Conservation (phyloP, 2,113 vertebrate genomes). For the Cyanoliseus patagonus region DNA sequence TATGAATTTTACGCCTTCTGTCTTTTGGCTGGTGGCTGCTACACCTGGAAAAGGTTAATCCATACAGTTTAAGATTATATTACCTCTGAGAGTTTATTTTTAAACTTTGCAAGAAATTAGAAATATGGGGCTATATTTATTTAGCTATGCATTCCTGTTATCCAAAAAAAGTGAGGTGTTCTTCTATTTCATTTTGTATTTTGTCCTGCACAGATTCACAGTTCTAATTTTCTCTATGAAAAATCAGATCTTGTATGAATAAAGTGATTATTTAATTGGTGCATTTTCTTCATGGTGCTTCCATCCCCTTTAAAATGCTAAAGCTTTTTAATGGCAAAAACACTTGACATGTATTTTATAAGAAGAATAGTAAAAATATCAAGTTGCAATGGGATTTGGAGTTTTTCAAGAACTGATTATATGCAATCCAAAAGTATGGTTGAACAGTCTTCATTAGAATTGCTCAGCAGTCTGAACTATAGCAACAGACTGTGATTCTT, state of each 20-base stretch:
- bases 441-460: not conserved
- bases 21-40: not conserved
- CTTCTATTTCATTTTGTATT: not conserved
- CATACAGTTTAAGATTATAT: not conserved
- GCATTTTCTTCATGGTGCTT: not conserved
- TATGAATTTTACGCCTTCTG: not conserved
- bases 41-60: conserved; percentile 5
- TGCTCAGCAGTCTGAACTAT: not conserved
- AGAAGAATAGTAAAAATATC: not conserved
- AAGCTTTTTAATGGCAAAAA: conserved; percentile 14
- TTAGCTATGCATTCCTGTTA: not conserved
- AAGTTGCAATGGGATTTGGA: not conserved
- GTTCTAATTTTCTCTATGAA: not conserved
- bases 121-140: not conserved
- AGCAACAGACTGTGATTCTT: conserved; percentile 21
- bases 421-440: not conserved
- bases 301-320: not conserved
- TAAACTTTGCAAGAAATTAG: not conserved
- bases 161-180: not conserved
- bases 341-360: not conserved
- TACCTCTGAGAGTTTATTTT: not conserved
- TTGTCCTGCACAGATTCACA: not conserved
- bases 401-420: not conserved
- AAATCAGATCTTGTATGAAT: not conserved
- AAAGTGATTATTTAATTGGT: not conserved